Evolutionary conservation across 1,140 invertebrate genomes (phyloP), one percentile per base, ranked within the genome.

Genomic region (Thaumetopoea pityocampa): DNA sequence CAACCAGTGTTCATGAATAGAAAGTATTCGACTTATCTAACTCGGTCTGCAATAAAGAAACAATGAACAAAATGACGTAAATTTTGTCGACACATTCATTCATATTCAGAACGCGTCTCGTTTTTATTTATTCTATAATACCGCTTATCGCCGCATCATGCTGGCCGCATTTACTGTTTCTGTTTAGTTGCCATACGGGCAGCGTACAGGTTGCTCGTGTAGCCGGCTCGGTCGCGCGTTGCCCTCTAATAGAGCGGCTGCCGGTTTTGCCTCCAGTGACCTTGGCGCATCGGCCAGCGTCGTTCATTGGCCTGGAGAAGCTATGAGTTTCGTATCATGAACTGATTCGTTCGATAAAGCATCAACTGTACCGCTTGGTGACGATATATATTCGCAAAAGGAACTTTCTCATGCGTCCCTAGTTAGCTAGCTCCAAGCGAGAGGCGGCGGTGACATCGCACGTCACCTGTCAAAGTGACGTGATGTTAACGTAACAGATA

Each of bases 91-190:
- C 50, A 49, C 46, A 60, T 65, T 65, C 62, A 77, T 81, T 81
- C 70, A 67, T 77, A 79, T 77, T 77, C 78, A 72, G 59, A 61
- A 54, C 54, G 55, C 61, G 49, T 30, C 36, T 52, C 62, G 57
- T 74, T 81, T 77, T 79, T 81, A 81, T 81, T 79, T 74, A 77
- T 81, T 78, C 69, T 55, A 64, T 71, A 54, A 65, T 76, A 77
- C 66, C 66, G 68, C 71, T 82, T 79, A 82, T 82, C 78, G 68
- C 63, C 57, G 67, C 73, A 80, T 78, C 72, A 63, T 52, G 63
- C 45, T 51, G 51, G 53, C 54, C 57, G 40, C 54, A 62, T 54
- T 28, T 51, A 41, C 36, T 57, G 53, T 64, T 67, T 64, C 56
- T 69, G 60, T 66, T 77, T 77, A 82, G 78, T 83, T 77, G 71